A percentile compares a stretch with the other conserved stretches of the same genome.
Evolutionary conservation across 2,888 invertebrate genomes (phyloP).

Genomic region (Amiota mariae): DNA sequence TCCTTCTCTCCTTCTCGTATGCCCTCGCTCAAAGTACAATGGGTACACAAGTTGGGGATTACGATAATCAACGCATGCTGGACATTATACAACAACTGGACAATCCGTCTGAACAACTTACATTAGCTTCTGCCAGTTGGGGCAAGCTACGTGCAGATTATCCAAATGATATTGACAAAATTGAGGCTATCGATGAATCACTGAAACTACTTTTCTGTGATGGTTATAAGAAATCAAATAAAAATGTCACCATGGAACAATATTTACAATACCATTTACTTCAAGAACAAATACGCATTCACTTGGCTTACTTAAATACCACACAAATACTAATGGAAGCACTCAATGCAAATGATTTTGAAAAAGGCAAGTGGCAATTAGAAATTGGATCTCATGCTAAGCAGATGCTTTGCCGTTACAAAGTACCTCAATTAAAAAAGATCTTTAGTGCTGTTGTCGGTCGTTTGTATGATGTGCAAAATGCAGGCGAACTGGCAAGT

Average conservation of each 20-base stretch:
- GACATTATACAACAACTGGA: slow-evolving; percentile 32
- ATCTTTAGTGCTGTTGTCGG: slow-evolving; percentile 30
- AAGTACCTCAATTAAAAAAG: slow-evolving; percentile 18
- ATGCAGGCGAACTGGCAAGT: slow-evolving; percentile 22
- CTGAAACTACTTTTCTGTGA: slow-evolving; percentile 33
- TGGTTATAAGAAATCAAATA: background rate
- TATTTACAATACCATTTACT: slow-evolving; percentile 38
- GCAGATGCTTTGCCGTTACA: slow-evolving; percentile 36
- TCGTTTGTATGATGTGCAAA: slow-evolving; percentile 13
- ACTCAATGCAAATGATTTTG: slow-evolving; percentile 35
- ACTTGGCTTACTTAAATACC: slow-evolving; percentile 33
- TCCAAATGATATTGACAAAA: slow-evolving; percentile 37
- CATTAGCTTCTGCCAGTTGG: slow-evolving; percentile 36
- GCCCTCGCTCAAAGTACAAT: background rate
- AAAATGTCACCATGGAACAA: slow-evolving; percentile 32
- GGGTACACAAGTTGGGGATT: slow-evolving; percentile 42
- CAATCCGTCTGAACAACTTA: slow-evolving; percentile 36
- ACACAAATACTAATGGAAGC: slow-evolving; percentile 33
- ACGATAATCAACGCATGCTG: slow-evolving; percentile 39
- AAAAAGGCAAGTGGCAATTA: slow-evolving; percentile 40
- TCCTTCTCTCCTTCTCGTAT: no score
- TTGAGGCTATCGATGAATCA: slow-evolving; percentile 33
- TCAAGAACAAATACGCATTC: slow-evolving; percentile 38
- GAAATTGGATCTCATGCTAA: slow-evolving; percentile 27
- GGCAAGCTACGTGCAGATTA: slow-evolving; percentile 42